Conservation (phyloP, 2,888 invertebrate species). For the Gerris lacustris region DNA sequence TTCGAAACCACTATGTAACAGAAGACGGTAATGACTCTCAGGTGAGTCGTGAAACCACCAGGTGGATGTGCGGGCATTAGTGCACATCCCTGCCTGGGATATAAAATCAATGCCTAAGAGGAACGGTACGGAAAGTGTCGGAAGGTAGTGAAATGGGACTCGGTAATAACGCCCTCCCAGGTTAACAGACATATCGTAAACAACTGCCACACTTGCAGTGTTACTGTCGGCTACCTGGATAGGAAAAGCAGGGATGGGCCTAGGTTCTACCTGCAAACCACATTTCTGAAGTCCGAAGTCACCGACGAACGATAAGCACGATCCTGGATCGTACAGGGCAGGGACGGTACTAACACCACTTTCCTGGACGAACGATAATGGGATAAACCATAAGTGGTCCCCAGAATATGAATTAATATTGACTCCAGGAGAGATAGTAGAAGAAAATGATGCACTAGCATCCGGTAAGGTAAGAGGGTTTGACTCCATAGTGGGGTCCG, state of each 20-base stretch:
- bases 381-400: no score
- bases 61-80: neutral
- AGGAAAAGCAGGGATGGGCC: neutral
- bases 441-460: no score
- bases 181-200: neutral
- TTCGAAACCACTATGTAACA: no score
- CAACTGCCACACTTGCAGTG: neutral
- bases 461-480: no score
- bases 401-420: no score
- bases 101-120: slow-evolving; percentile 11
- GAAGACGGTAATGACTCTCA: no score
- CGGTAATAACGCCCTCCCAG: neutral
- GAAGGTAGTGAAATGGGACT: slow-evolving; percentile 10
- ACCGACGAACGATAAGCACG: slow-evolving; percentile 11
- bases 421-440: no score
- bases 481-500: no score
- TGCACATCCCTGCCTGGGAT: neutral
- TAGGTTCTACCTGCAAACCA: neutral
- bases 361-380: no score
- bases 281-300: neutral
- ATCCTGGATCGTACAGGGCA: slow-evolving; percentile 9
- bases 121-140: slow-evolving; percentile 6
- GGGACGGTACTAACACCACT: no score
- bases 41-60: slow-evolving; percentile 11
- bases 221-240: slow-evolving; percentile 13